Conservation (phyloP, 2,113 vertebrate genomes). For the Nothocercus julius region DNA sequence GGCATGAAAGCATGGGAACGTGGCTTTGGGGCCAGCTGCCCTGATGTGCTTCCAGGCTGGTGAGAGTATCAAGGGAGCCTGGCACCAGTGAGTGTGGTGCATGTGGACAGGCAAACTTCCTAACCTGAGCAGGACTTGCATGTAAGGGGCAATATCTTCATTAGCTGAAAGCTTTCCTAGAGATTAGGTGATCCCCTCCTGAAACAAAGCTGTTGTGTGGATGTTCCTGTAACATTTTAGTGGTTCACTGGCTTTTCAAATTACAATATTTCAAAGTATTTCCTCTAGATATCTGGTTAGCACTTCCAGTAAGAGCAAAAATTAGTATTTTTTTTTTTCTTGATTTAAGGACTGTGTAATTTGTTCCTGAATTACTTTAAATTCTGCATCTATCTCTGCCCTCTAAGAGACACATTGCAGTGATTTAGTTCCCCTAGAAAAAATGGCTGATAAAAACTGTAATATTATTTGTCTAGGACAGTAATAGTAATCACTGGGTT, state of each 20-base stretch:
- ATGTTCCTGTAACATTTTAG: neutral
- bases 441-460: neutral
- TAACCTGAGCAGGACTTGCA: neutral
- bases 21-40: neutral
- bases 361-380: neutral
- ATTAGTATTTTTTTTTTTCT: neutral
- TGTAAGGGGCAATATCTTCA: accelerated
- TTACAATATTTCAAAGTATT: neutral
- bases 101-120: accelerated
- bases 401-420: neutral
- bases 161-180: neutral
- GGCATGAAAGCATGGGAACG: neutral
- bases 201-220: neutral
- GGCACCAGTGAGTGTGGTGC: neutral
- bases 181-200: neutral
- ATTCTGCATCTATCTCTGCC: neutral
- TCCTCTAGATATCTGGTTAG: neutral
- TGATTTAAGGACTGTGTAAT: neutral
- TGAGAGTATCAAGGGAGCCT: accelerated
- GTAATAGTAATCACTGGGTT: neutral
- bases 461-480: neutral
- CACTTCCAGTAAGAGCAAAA: neutral
- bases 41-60: neutral
- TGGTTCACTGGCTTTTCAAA: neutral
- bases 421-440: neutral